Evolutionary conservation across 2,113 vertebrate species (phyloP).

Genomic region (Podilymbus podiceps): DNA sequence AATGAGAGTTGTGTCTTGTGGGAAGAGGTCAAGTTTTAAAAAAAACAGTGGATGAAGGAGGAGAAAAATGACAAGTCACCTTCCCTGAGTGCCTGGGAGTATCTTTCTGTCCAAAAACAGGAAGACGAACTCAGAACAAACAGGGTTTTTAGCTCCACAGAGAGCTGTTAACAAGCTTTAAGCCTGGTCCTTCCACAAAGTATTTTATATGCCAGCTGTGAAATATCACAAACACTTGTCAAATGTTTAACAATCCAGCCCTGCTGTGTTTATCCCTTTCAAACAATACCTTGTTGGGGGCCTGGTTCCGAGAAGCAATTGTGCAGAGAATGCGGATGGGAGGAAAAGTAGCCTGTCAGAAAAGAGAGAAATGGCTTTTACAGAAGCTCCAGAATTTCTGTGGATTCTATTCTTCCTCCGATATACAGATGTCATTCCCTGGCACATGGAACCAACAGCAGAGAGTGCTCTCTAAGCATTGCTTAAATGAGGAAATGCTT

Average conservation of each 20-base stretch:
- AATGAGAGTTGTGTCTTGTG: not conserved
- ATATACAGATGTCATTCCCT: not conserved
- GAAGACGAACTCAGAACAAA: not conserved
- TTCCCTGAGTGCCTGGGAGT: not conserved
- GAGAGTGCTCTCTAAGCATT: not conserved
- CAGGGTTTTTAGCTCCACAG: not conserved
- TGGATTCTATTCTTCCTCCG: not conserved
- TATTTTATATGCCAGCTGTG: constrained; percentile 59
- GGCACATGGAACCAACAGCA: not conserved
- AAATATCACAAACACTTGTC: constrained; percentile 67
- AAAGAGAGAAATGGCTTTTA: not conserved
- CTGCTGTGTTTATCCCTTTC: constrained; percentile 53
- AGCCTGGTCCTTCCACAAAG: not conserved
- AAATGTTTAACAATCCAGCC: constrained; percentile 50
- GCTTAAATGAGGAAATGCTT: not conserved
- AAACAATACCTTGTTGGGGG: constrained; percentile 49
- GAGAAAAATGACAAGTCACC: not conserved
- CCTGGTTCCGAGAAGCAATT: constrained; percentile 5
- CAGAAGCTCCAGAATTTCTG: not conserved
- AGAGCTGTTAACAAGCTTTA: not conserved
- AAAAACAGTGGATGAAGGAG: not conserved
- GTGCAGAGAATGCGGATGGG: not conserved
- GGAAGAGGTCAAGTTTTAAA: not conserved
- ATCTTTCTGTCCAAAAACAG: not conserved
- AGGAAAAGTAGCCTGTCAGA: constrained; percentile 3